Base-by-base conservation (phyloP, 2,888 invertebrate genomes). In the Metopia argyrocephala region DNA sequence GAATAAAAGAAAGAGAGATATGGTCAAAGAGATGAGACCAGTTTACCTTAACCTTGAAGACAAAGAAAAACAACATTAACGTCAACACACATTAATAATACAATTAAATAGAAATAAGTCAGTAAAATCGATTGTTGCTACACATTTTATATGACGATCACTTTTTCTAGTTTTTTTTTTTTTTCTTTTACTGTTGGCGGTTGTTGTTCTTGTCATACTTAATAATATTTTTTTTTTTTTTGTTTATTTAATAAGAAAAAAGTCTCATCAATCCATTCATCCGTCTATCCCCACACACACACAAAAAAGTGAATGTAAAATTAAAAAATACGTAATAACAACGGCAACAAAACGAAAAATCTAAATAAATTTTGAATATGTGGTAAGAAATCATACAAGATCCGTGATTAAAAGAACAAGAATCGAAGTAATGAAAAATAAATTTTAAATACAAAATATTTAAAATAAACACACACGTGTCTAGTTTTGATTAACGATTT, bases 41-140 rank as follows among this genome's bases (percentile, higher is more conserved):
- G 81, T 82, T 84, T 81, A 68, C 78, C 82, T 84, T 76, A 83
- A 83, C 83, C 82, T 84, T 84, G 83, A 83, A 82, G 50, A 54
- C 66, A 79, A 76, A 38, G 38, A 38, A 65, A 74, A 65, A 18
- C 28, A 74, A 65, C 71, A 73, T 65, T 31, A 61, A 48, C n/a
- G n/a, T n/a, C n/a, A n/a, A n/a, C n/a, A n/a, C n/a, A n/a, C 28
- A 70, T 59, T 38, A 38, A 3, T 38, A 12, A 38, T 46, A 56
- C 9, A 31, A 57, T 45, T 54, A 61, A 68, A 56, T 78, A 45
- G 54, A 62, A 68, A 54, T 62, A 48, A 31, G 48, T 64, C 59
- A 45, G 65, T 75, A 61, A 64, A 78, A 78, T 78, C 79, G 52
- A 69, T 50, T n/a, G 50, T 23, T 38, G 18, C 38, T 52, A 38